Conservation (phyloP, 2,888 invertebrate genomes). For the Apamea monoglypha region DNA sequence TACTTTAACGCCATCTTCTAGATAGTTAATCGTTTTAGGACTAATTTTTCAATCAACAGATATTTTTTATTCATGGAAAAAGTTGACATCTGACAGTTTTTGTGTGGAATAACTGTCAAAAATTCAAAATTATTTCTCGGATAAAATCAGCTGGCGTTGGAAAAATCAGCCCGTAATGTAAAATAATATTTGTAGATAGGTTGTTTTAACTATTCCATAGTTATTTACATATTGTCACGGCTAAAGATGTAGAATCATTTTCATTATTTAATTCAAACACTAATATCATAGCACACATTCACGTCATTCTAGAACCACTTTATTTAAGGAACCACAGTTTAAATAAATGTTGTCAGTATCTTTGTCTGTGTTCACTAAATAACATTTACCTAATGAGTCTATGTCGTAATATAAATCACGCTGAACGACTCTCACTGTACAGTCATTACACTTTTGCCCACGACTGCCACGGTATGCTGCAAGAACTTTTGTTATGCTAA, state of each 20-base stretch:
- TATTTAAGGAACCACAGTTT: conserved; percentile 14
- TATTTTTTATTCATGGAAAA: too few species aligned
- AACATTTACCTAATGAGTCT: conserved; percentile 61
- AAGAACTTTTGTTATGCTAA: conserved; percentile 50
- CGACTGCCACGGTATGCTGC: conserved; percentile 44
- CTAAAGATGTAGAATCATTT: background rate
- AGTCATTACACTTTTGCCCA: conserved; percentile 52
- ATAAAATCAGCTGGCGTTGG: too few species aligned
- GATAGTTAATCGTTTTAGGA: background rate
- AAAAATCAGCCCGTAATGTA: too few species aligned
- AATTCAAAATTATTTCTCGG: too few species aligned
- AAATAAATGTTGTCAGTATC: conserved; percentile 47
- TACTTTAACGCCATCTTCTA: background rate
- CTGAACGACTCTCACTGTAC: conserved; percentile 51
- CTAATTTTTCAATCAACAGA: too few species aligned
- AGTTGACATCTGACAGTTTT: too few species aligned
- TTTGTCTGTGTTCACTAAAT: conserved; percentile 51
- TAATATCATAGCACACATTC: background rate
- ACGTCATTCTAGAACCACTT: background rate
- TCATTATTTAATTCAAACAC: background rate
- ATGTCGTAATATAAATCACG: conserved; percentile 61
- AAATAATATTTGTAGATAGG: background rate
- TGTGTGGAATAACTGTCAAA: too few species aligned
- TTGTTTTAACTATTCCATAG: background rate
- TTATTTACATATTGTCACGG: background rate